Conservation (phyloP, 2,888 invertebrate species). For the Drosophila recens region DNA sequence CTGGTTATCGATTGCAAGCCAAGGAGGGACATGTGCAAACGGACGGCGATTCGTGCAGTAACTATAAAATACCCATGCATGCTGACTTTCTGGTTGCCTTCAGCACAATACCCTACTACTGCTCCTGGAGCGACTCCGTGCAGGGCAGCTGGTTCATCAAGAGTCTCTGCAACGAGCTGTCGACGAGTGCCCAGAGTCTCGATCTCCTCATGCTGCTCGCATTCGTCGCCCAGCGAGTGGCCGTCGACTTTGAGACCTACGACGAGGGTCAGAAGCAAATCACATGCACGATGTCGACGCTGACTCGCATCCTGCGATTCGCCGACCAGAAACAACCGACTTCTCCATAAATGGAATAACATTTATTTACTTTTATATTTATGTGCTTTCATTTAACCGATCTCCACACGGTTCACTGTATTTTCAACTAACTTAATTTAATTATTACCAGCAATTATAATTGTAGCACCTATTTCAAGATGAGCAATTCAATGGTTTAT, state of each 20-base stretch:
- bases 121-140: constrained; percentile 96
- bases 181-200: constrained; percentile 89
- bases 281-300: constrained; percentile 95
- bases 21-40: constrained; percentile 86
- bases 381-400: background rate
- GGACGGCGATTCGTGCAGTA: constrained; percentile 87
- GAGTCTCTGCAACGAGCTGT: constrained; percentile 92
- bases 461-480: background rate
- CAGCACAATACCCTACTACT: constrained; percentile 96
- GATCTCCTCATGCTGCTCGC: constrained; percentile 94
- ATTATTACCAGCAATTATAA: background rate
- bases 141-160: constrained; percentile 98
- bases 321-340: constrained; percentile 80
- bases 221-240: constrained; percentile 92
- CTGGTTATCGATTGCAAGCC: constrained; percentile 88
- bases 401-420: background rate
- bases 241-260: constrained; percentile 94
- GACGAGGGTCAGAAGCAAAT: constrained; percentile 96
- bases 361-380: too few relatives aligned
- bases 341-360: background rate
- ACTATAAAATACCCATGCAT: constrained; percentile 94
- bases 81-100: constrained; percentile 97
- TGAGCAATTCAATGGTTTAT: background rate
- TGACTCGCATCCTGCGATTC: constrained; percentile 92
- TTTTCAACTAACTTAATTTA: background rate